Conservation (phyloP, 37 sponge, comb jelly and placozoan species). For the Aplysina aerophoba region DNA sequence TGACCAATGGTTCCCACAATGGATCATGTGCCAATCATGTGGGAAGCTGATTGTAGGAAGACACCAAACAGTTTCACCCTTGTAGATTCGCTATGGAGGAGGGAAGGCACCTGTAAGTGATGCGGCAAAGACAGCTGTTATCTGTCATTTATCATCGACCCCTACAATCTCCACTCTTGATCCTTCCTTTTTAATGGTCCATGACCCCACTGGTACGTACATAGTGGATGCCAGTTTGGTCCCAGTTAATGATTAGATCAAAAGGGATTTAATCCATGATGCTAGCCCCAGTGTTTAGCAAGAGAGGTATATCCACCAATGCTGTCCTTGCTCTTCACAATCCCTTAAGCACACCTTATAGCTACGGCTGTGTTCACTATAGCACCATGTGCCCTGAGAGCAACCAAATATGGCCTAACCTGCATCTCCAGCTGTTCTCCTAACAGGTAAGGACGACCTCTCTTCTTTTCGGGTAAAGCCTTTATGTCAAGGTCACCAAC, state of each 20-base stretch:
- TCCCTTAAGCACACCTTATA: slow-evolving; percentile 55
- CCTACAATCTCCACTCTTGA: slow-evolving; percentile 51
- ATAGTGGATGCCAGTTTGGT: slow-evolving; percentile 63
- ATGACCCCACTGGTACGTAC: slow-evolving; percentile 51
- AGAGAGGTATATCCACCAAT: slow-evolving; percentile 16
- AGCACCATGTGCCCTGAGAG: slow-evolving; percentile 51
- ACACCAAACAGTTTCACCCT: slow-evolving; percentile 36
- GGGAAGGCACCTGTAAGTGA: slow-evolving; percentile 46
- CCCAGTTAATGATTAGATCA: slow-evolving; percentile 56
- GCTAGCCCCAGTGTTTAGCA: slow-evolving; percentile 35
- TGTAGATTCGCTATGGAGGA: slow-evolving; percentile 47
- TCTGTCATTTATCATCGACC: slow-evolving; percentile 52
- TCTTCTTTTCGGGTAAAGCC: neutral
- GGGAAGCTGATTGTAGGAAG: slow-evolving; percentile 48
- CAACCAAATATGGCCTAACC: slow-evolving; percentile 45
- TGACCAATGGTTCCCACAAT: slow-evolving; percentile 50
- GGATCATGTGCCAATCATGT: slow-evolving; percentile 49
- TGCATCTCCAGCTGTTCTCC: slow-evolving; percentile 28
- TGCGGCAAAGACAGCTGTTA: slow-evolving; percentile 52
- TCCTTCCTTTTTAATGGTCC: slow-evolving; percentile 56
- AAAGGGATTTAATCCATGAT: slow-evolving; percentile 66
- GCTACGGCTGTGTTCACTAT: slow-evolving; percentile 56
- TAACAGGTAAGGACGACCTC: slow-evolving; percentile 23
- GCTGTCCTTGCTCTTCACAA: slow-evolving; percentile 42
- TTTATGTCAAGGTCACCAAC: neutral